These are phyloP conservation scores for Tenthredo scrophulariae DNA, from an alignment of 2,888 invertebrate genomes.

Conservation along the genomic window DNA sequence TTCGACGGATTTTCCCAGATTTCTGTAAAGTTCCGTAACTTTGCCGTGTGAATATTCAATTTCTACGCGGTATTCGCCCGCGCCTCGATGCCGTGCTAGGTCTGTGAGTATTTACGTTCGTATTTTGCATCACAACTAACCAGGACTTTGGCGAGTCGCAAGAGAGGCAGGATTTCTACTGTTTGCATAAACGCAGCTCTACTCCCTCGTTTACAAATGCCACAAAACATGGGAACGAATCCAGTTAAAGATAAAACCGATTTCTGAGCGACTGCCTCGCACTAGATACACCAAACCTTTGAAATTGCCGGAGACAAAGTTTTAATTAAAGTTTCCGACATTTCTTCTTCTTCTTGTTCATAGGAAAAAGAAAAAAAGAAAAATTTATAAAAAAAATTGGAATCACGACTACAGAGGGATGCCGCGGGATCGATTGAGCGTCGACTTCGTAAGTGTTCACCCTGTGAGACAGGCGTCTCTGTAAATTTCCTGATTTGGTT, in stretches of 20 bases:
- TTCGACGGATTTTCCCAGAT: background rate
- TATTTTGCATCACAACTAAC: conserved; percentile 32
- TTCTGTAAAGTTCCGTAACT: conserved; percentile 8
- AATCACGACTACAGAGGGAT: background rate
- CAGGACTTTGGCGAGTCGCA: background rate
- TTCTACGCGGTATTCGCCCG: background rate
- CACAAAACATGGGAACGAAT: background rate
- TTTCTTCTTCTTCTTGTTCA: background rate
- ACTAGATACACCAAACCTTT: background rate
- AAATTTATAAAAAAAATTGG: background rate
- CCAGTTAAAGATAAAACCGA: background rate
- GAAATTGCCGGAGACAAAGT: background rate
- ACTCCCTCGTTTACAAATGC: background rate
- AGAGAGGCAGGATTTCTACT: conserved; percentile 1
- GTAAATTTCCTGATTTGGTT: background rate
- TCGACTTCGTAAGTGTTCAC: background rate
- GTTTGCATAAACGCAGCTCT: conserved; percentile 21
- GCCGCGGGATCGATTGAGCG: background rate
- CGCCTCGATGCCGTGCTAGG: background rate
- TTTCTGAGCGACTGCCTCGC: background rate
- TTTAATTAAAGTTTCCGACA: no score
- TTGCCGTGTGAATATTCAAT: conserved; percentile 34
- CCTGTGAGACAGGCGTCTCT: background rate
- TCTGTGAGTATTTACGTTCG: conserved; percentile 23
- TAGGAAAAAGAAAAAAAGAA: background rate